Percentiles rank a stretch among this genome's conserved stretches.
phyloP scores from a whole-genome alignment of 2,888 invertebrate species.

The Plagodis dolabraria region DNA sequence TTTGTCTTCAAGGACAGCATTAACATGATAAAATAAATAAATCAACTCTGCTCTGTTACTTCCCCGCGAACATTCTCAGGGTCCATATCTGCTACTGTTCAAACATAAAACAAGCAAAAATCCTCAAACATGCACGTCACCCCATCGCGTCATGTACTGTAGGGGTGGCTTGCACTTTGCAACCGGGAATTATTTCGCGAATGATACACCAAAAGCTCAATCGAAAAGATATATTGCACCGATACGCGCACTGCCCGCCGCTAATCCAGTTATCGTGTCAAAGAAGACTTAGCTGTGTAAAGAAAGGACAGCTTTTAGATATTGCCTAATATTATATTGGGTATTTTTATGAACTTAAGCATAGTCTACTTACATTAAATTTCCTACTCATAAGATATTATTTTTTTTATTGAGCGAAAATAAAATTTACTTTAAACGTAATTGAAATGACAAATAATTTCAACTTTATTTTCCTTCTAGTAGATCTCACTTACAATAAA shows the following conservation, averaged over 20 bases:
- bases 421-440: too few species aligned
- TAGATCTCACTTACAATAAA: too few species aligned
- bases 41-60: neutral
- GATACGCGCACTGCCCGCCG: constrained; percentile 67
- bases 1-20: too few species aligned
- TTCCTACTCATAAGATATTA: too few species aligned
- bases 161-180: constrained; percentile 25
- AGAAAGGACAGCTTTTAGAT: constrained; percentile 15
- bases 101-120: constrained; percentile 10
- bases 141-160: constrained; percentile 12
- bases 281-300: constrained; percentile 51
- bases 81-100: neutral
- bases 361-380: too few species aligned
- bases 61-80: neutral
- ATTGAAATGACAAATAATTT: too few species aligned
- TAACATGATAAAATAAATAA: too few species aligned
- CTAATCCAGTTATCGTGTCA: constrained; percentile 77
- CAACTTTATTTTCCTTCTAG: too few species aligned
- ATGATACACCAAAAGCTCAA: constrained; percentile 82
- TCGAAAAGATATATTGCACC: constrained; percentile 76
- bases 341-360: too few species aligned
- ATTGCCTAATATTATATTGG: too few species aligned
- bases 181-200: constrained; percentile 63
- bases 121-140: constrained; percentile 27
- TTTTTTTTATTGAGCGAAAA: too few species aligned